phyloP scores from a whole-genome alignment of 1,140 invertebrate genomes.

The Dendrolimus punctatus region DNA sequence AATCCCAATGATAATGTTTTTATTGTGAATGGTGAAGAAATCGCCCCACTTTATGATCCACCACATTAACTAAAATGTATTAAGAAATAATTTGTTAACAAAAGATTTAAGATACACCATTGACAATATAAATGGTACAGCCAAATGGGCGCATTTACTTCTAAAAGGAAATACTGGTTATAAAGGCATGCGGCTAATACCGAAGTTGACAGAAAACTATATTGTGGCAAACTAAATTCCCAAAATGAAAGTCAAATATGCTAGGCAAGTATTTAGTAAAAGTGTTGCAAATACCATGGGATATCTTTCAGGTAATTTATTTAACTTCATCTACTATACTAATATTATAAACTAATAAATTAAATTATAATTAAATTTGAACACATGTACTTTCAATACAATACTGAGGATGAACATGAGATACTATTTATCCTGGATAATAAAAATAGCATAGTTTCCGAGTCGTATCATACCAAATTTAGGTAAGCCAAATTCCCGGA shows the following conservation, averaged over 20 bases:
- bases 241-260: constrained; percentile 5
- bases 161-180: constrained; percentile 2
- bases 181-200: not conserved
- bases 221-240: not conserved
- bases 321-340: too few species aligned
- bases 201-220: not conserved
- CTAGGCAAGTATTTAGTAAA: not conserved
- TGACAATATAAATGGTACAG: not conserved
- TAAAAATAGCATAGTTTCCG: too few species aligned
- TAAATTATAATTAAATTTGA: too few species aligned
- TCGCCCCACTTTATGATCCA: constrained; percentile 15
- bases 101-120: constrained; percentile 15
- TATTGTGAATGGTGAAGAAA: constrained; percentile 11
- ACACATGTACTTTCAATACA: too few species aligned
- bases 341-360: too few species aligned
- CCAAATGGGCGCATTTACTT: constrained; percentile 4
- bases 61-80: constrained; percentile 21
- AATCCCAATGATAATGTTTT: constrained; percentile 8
- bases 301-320: too few species aligned
- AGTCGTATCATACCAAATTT: too few species aligned
- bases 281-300: not conserved
- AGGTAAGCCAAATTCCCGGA: too few species aligned
- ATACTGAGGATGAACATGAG: too few species aligned
- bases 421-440: too few species aligned
- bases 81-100: constrained; percentile 18